Evolutionary conservation across 2,113 vertebrate species (phyloP).

Genomic region (Alethe castanea): DNA sequence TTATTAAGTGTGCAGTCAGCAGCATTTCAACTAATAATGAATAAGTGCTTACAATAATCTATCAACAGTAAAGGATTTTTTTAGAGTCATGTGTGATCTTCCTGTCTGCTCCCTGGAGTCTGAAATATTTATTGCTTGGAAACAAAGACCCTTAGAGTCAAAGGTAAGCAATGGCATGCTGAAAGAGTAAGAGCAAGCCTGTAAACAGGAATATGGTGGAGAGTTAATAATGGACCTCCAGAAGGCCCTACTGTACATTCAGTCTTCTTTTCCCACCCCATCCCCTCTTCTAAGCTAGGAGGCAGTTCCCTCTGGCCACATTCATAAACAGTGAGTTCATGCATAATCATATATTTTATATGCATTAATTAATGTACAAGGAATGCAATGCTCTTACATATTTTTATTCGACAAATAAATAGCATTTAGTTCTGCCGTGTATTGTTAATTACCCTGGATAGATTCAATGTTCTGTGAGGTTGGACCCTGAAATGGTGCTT

Average conservation of each 20-base stretch:
- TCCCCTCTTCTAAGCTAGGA: not conserved
- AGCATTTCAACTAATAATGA: conserved; percentile 61
- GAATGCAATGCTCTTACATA: not conserved
- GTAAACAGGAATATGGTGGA: not conserved
- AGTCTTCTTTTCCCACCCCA: not conserved
- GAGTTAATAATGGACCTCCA: not conserved
- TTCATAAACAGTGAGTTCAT: not conserved
- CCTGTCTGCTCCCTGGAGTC: conserved; percentile 60
- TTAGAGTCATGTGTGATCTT: conserved; percentile 64
- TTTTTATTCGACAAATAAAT: not conserved
- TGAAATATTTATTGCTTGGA: conserved; percentile 63
- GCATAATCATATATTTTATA: not conserved
- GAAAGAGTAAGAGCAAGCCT: conserved; percentile 26
- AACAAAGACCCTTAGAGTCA: conserved; percentile 74
- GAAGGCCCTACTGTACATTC: not conserved
- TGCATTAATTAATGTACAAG: not conserved
- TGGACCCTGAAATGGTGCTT: not conserved
- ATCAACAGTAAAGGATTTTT: conserved; percentile 51
- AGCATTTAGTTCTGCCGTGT: not conserved
- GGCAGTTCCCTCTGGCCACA: not conserved
- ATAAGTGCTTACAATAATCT: conserved; percentile 64
- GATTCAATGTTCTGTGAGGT: not conserved
- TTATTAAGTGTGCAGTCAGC: conserved; percentile 62
- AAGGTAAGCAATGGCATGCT: conserved; percentile 44
- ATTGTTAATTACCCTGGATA: not conserved